Evolutionary conservation across 1,140 invertebrate genomes (phyloP), one percentile per base, ranked within the genome.

Genomic region (Aplysia californica): DNA sequence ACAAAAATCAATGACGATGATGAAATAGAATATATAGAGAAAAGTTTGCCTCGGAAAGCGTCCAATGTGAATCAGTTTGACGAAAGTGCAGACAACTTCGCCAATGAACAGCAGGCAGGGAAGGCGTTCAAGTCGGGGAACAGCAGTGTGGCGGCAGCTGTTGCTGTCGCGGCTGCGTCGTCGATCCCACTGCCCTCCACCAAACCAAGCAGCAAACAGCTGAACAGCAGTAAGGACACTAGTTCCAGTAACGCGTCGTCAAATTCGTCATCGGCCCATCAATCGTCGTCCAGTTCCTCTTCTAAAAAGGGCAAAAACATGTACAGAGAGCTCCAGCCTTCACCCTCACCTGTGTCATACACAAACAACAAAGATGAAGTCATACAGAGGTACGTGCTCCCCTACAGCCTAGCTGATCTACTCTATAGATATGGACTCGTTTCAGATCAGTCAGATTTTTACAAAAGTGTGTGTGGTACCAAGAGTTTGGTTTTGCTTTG

Each of bases 291-390:
- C 20, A 18, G 10, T 6, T 61, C 61, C n/a, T 75, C 72, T 18
- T 59, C 75, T 29, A 81, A 85, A 77, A 87, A 87, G 79, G 83
- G 83, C 31, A 87, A 88, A 79, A 87, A 84, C 66, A 84, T 86
- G 69, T 84, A 78, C 77, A 87, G 84, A 79, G 86, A 87, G 71
- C 64, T 84, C 58, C 79, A 83, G 29, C 83, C 87, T 50, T 77
- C 85, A 61, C 80, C 84, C 33, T 73, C 85, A 58, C 80, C 76
- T 23, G 56, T 65, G 20, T 31, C 75, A n/a, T 87, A 84, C 79
- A 83, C 79, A 78, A 88, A 87, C 81, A 88, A 88, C 78, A 88
- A 86, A 83, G 87, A 88, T 76, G 87, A 88, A 79, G 77, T 83
- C 68, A 86, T 86, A 77, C 65, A 72, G 41, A 82, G 85, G 85